Conservation (phyloP, 2,113 vertebrate species). For the Podilymbus podiceps region DNA sequence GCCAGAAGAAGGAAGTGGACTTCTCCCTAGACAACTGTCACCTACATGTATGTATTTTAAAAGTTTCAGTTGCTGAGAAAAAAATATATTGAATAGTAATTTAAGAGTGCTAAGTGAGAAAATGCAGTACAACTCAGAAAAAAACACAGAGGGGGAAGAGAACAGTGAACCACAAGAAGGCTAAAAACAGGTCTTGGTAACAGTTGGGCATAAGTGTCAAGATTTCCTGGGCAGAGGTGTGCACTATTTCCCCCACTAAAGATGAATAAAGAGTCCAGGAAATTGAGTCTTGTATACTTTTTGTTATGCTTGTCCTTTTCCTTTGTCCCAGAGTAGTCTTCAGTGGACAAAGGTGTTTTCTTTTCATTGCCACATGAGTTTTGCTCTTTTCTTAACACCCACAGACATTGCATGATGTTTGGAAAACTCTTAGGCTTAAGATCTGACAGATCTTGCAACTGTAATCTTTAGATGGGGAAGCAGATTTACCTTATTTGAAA, state of each 20-base stretch:
- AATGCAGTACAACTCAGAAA: not conserved
- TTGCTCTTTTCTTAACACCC: not conserved
- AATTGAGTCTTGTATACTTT: not conserved
- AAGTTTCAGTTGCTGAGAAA: not conserved
- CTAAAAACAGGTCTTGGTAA: not conserved
- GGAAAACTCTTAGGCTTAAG: not conserved
- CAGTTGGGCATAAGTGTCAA: not conserved
- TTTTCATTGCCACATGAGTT: not conserved
- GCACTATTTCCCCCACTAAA: not conserved
- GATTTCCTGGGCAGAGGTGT: not conserved
- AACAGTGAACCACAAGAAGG: not conserved
- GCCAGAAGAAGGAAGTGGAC: not conserved
- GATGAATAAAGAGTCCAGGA: not conserved
- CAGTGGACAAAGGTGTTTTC: not conserved
- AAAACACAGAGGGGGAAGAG: not conserved
- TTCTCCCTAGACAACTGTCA: not conserved
- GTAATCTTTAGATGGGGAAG: not conserved
- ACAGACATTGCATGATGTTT: not conserved
- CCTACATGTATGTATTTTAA: not conserved
- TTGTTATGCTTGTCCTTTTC: not conserved
- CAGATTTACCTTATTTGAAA: not conserved
- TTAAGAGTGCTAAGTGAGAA: not conserved
- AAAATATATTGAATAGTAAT: not conserved
- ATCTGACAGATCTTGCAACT: not conserved
- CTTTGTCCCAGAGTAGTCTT: not conserved